A percentile compares a stretch with the other conserved stretches of the same genome.
These are phyloP conservation scores for Bettongia penicillata DNA, from an alignment of 2,113 vertebrate species.

Conservation along the genomic window DNA sequence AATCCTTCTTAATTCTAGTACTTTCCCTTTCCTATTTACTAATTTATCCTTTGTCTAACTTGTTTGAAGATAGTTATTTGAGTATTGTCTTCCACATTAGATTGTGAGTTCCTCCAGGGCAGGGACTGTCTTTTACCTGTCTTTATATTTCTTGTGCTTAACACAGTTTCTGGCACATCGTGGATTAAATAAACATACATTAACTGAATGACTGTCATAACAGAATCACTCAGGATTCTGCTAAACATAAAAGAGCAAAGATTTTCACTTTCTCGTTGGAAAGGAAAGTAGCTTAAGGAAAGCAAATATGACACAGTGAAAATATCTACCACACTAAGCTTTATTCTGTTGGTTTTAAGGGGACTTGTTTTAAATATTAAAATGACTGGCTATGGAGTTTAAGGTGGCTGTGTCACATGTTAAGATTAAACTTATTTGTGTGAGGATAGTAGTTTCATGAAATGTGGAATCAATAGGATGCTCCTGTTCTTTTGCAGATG, in stretches of 20 bases:
- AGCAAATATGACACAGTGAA: neutral
- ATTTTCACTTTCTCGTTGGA: neutral
- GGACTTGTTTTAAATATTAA: neutral
- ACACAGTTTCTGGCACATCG: neutral
- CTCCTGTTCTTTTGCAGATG: neutral
- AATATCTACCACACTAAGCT: neutral
- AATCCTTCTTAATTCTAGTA: neutral
- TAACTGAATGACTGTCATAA: neutral
- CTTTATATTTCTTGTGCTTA: neutral
- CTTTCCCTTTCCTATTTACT: too few species aligned
- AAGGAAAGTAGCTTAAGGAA: constrained; percentile 12
- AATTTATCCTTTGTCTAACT: too few species aligned
- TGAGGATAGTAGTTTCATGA: neutral
- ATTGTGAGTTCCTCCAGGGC: too few species aligned
- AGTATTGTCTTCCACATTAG: too few species aligned
- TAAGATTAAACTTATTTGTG: neutral
- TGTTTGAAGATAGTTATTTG: too few species aligned
- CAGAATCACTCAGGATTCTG: neutral
- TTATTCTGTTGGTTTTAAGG: neutral
- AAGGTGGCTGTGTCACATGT: neutral
- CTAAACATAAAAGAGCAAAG: neutral
- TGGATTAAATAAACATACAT: neutral
- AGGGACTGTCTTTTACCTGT: neutral
- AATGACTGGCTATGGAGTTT: neutral
- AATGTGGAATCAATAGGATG: neutral